phyloP scores from a whole-genome alignment of 2,113 vertebrate genomes.

The Pseudolaguvia tuberculata region DNA sequence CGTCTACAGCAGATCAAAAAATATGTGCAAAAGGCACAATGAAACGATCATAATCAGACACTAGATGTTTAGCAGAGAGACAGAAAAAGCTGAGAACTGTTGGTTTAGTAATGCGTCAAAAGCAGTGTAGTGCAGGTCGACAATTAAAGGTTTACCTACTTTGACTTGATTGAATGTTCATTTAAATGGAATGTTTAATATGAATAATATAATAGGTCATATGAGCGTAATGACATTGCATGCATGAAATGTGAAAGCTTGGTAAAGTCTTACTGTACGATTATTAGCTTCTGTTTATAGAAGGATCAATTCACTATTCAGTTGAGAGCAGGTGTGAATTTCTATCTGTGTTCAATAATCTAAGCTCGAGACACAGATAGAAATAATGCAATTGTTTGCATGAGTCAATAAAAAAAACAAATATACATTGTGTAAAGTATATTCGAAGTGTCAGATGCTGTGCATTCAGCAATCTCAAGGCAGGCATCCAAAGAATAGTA shows the following conservation, averaged over 20 bases:
- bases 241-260: constrained; percentile 49
- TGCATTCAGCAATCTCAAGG: constrained; percentile 61
- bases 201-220: background rate
- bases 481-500: constrained; percentile 61
- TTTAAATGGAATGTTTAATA: constrained; percentile 14
- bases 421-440: constrained; percentile 66
- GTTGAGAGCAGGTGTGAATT: constrained; percentile 17
- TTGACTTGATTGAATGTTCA: background rate
- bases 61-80: constrained; percentile 6
- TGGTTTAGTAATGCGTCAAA: constrained; percentile 35
- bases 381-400: constrained; percentile 46
- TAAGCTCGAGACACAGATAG: constrained; percentile 53
- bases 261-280: constrained; percentile 32
- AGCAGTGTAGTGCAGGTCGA: constrained; percentile 43
- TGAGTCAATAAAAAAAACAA: constrained; percentile 50
- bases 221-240: constrained; percentile 48
- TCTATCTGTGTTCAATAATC: constrained; percentile 41
- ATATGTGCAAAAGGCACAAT: background rate
- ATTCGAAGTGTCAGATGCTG: constrained; percentile 58
- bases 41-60: background rate
- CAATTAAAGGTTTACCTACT: background rate
- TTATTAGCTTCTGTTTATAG: constrained; percentile 20
- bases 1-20: constrained; percentile 21
- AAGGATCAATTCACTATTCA: constrained; percentile 36
- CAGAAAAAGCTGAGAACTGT: constrained; percentile 56